These are phyloP conservation scores for Gorsachius goisagi DNA, from an alignment of 2,113 vertebrate genomes.

Conservation along the genomic window DNA sequence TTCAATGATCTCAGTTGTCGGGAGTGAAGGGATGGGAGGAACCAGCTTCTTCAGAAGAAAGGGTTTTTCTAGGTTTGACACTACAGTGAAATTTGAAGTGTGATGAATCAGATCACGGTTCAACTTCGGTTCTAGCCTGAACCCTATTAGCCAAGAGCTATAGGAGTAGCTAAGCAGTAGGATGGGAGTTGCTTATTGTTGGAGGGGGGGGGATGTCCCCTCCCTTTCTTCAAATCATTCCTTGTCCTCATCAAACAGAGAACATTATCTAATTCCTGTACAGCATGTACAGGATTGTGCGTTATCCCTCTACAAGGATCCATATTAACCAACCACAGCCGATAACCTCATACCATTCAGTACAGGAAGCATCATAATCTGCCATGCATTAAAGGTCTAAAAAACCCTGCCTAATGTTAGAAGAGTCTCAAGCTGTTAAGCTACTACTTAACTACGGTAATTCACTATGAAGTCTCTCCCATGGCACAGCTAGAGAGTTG, in stretches of 20 bases:
- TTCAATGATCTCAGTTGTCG: neutral
- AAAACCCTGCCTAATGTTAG: slow-evolving; percentile 22
- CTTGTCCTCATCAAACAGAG: neutral
- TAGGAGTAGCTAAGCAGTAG: neutral
- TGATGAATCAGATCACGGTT: neutral
- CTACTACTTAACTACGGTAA: slow-evolving; percentile 40
- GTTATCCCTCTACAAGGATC: neutral
- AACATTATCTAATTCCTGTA: neutral
- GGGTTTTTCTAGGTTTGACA: no score
- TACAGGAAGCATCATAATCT: slow-evolving; percentile 43
- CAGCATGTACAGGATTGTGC: neutral
- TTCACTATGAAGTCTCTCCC: slow-evolving; percentile 57
- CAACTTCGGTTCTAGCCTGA: neutral
- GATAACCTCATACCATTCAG: neutral
- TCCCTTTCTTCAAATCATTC: neutral
- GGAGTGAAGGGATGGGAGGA: neutral
- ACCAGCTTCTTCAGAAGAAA: neutral
- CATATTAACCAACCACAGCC: slow-evolving; percentile 25
- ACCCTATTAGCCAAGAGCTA: neutral
- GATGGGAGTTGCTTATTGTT: neutral
- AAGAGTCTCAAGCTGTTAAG: slow-evolving; percentile 50
- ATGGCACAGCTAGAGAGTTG: slow-evolving; percentile 27
- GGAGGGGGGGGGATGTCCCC: neutral
- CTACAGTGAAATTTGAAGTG: neutral
- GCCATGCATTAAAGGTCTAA: neutral